Percentiles rank a stretch among this genome's conserved stretches.
Conservation (phyloP, 2,888 invertebrate species). For the Pseudococcus jackbeardsleyi region DNA sequence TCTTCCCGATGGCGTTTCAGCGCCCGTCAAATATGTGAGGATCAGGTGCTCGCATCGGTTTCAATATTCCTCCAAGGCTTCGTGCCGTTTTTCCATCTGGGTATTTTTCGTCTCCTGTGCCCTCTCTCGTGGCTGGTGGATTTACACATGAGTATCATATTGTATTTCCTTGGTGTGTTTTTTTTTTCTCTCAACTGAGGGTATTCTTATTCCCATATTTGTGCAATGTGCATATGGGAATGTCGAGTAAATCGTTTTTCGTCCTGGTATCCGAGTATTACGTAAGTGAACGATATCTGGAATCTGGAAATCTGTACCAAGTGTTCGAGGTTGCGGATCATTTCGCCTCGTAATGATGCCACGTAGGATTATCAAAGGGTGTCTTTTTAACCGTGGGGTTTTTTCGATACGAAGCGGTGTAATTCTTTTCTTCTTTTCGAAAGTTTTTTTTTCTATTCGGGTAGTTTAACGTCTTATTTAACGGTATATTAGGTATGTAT, state of each 20-base stretch:
- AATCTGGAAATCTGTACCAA: not conserved
- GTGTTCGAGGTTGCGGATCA: slow-evolving; percentile 10
- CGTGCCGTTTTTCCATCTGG: slow-evolving; percentile 33
- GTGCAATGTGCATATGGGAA: not conserved
- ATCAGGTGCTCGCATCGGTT: slow-evolving; percentile 25
- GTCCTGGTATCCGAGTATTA: not conserved
- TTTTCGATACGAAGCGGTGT: not conserved
- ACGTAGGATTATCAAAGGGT: not conserved
- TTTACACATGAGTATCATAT: not conserved
- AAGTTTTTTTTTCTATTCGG: not conserved
- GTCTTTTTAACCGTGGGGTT: not conserved
- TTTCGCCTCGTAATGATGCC: slow-evolving; percentile 10
- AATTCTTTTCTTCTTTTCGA: not conserved
- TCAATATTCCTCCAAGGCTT: slow-evolving; percentile 6
- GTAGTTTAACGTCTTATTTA: slow-evolving; percentile 28
- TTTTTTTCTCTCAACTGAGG: too few relatives aligned
- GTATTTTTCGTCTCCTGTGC: not conserved
- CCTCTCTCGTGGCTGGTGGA: not conserved
- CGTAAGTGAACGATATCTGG: not conserved
- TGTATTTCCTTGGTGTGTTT: not conserved
- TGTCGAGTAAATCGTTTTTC: not conserved
- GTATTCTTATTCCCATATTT: too few relatives aligned
- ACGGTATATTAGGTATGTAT: slow-evolving; percentile 4
- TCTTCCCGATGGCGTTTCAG: slow-evolving; percentile 1
- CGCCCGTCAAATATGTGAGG: not conserved